phyloP scores from a whole-genome alignment of 2,888 invertebrate species.

The Drosophila affinis region DNA sequence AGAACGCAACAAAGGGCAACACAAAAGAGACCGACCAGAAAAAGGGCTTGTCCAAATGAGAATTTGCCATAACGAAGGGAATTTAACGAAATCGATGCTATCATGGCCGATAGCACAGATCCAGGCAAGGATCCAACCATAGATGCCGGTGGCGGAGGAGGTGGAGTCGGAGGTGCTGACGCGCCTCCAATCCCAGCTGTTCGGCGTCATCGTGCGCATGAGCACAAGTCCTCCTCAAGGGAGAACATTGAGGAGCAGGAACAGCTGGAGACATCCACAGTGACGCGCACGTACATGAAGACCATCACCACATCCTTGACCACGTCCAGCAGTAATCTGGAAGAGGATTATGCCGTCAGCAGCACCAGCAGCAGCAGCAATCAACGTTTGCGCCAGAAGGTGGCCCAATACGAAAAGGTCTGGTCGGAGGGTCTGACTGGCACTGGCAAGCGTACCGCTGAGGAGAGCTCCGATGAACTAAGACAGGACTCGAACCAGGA shows the following conservation, averaged over 20 bases:
- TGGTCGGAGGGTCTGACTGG: slow-evolving; percentile 85
- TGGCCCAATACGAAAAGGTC: slow-evolving; percentile 91
- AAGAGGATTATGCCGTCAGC: slow-evolving; percentile 57
- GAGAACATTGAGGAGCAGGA: slow-evolving; percentile 54
- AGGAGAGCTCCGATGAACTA: slow-evolving; percentile 74
- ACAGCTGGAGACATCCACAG: slow-evolving; percentile 74
- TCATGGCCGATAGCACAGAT: slow-evolving; percentile 81
- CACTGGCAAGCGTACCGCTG: slow-evolving; percentile 72
- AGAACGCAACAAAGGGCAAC: slow-evolving; percentile 22
- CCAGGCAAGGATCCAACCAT: slow-evolving; percentile 77
- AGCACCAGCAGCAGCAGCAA: slow-evolving; percentile 43
- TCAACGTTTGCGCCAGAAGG: slow-evolving; percentile 88
- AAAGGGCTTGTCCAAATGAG: slow-evolving; percentile 52
- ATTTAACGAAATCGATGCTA: slow-evolving; percentile 70
- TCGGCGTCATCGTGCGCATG: slow-evolving; percentile 75
- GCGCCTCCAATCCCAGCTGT: slow-evolving; percentile 75
- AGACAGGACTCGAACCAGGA: slow-evolving; percentile 41
- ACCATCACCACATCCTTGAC: slow-evolving; percentile 74
- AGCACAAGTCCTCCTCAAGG: slow-evolving; percentile 54
- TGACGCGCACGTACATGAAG: slow-evolving; percentile 75
- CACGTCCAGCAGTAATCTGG: slow-evolving; percentile 57
- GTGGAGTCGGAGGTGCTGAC: slow-evolving; percentile 29
- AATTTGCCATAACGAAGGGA: slow-evolving; percentile 54
- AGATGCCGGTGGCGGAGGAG: slow-evolving; percentile 53
- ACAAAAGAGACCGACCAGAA: slow-evolving; percentile 19